These are phyloP conservation scores for Uropetala carovei DNA, from an alignment of 2,888 invertebrate species.

Conservation along the genomic window DNA sequence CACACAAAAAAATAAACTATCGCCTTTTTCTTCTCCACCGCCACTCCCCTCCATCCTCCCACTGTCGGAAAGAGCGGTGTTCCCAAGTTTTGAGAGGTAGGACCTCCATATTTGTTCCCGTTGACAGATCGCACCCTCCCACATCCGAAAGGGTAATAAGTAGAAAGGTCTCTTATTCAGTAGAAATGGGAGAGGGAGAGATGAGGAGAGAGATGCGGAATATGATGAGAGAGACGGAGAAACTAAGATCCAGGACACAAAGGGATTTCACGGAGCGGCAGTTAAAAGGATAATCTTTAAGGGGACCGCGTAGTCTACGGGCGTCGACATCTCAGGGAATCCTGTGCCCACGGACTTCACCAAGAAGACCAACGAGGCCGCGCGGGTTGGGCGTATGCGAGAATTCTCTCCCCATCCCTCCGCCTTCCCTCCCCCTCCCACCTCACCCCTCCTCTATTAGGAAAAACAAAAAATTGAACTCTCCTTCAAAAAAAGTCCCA, in stretches of 20 bases:
- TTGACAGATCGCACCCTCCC: neutral
- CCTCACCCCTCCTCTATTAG: neutral
- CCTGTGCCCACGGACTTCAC: slow-evolving; percentile 49
- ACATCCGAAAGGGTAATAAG: neutral
- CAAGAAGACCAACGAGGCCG: slow-evolving; percentile 30
- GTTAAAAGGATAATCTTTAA: slow-evolving; percentile 4
- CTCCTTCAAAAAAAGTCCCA: slow-evolving; percentile 44
- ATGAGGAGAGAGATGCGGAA: neutral
- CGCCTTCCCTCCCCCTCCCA: neutral
- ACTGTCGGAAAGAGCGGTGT: too few species aligned
- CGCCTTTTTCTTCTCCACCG: too few species aligned
- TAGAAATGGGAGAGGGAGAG: neutral
- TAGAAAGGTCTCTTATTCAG: neutral
- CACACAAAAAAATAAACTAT: too few species aligned
- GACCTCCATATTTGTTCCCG: too few species aligned
- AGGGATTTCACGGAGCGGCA: slow-evolving; percentile 7
- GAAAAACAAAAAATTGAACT: slow-evolving; percentile 34
- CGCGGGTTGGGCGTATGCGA: slow-evolving; percentile 47
- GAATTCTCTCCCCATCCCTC: neutral
- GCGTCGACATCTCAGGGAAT: neutral
- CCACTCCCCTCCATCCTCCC: too few species aligned
- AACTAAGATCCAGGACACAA: neutral
- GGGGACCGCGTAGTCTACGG: neutral
- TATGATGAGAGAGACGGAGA: neutral
- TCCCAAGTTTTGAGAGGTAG: too few species aligned